phyloP scores from a whole-genome alignment of 2,888 invertebrate species.

The Cerastoderma edule region DNA sequence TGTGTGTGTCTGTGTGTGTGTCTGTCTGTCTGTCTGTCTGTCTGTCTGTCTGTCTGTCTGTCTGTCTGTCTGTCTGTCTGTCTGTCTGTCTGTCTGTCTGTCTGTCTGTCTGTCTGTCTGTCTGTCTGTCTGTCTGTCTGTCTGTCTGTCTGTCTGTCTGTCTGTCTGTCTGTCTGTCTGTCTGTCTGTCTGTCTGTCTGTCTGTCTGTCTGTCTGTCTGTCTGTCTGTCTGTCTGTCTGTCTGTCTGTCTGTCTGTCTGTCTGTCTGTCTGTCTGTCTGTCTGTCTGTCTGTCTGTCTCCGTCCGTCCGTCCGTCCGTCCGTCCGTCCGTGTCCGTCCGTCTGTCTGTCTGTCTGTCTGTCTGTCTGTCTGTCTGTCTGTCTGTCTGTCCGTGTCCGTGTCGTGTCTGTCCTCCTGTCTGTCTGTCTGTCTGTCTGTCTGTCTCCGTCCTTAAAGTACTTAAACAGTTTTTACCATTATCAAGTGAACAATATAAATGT shows the following conservation, averaged over 20 bases:
- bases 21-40: conserved; percentile 17
- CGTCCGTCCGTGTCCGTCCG: too few species aligned
- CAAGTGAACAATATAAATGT: too few species aligned
- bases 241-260: conserved; percentile 19
- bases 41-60: conserved; percentile 16
- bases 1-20: neutral
- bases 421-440: too few species aligned
- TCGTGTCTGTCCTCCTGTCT: neutral
- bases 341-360: neutral
- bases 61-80: conserved; percentile 13
- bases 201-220: conserved; percentile 24
- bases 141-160: conserved; percentile 11
- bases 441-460: too few species aligned
- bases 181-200: conserved; percentile 23
- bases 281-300: neutral
- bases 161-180: conserved; percentile 13
- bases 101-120: conserved; percentile 14
- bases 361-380: conserved; percentile 1
- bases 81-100: conserved; percentile 12
- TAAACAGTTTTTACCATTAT: too few species aligned
- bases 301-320: too few species aligned
- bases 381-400: too few species aligned
- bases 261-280: conserved; percentile 10
- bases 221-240: conserved; percentile 27
- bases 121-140: conserved; percentile 11